These are phyloP conservation scores for Hippoglossus hippoglossus DNA, from an alignment of 2,797 vertebrate species.

Conservation along the genomic window DNA sequence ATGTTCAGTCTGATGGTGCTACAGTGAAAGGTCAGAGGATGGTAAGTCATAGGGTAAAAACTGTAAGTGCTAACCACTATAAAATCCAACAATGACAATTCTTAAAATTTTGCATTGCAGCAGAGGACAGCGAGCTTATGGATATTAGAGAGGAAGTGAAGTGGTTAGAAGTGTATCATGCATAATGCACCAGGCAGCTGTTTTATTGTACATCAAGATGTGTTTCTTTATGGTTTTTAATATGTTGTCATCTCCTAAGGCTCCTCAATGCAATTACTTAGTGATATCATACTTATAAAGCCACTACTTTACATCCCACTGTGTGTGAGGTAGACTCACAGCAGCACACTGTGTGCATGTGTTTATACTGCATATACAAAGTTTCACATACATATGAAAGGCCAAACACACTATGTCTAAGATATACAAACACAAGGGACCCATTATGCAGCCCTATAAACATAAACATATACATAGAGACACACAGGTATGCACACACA, in stretches of 20 bases:
- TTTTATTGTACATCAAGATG: constrained; percentile 57
- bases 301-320: constrained; percentile 40
- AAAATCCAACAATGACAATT: neutral
- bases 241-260: constrained; percentile 62
- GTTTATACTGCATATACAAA: neutral
- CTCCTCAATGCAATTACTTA: constrained; percentile 54
- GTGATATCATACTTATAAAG: constrained; percentile 30
- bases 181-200: constrained; percentile 52
- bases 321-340: neutral
- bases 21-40: no score
- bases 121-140: neutral
- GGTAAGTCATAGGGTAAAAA: no score
- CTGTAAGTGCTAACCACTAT: no score
- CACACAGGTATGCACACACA: neutral
- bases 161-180: constrained; percentile 24
- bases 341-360: neutral
- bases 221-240: constrained; percentile 73
- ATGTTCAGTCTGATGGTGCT: neutral
- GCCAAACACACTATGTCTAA: neutral
- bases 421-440: neutral
- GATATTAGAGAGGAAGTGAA: constrained; percentile 3
- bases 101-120: neutral
- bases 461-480: neutral
- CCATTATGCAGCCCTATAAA: neutral
- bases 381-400: neutral